These are phyloP conservation scores for Lagocephalus sceleratus DNA, from an alignment of 2,797 vertebrate species.

Conservation along the genomic window DNA sequence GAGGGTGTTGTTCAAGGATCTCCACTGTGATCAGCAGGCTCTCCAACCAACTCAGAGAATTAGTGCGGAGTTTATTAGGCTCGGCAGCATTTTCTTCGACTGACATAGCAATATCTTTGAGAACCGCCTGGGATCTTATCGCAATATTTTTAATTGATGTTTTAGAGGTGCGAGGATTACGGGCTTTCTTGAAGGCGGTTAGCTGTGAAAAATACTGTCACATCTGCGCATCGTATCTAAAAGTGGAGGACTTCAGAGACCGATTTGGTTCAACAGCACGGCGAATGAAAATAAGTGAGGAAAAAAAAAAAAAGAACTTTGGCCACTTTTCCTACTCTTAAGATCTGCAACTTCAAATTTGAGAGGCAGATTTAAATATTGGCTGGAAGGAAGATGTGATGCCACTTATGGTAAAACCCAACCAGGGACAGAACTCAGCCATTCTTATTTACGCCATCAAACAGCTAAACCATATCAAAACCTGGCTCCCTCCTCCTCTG, in stretches of 20 bases:
- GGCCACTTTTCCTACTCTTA: not conserved
- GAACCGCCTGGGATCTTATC: not conserved
- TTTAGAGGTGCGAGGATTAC: not conserved
- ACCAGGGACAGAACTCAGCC: too few species aligned
- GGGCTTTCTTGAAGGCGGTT: not conserved
- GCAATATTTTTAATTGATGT: not conserved
- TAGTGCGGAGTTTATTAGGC: not conserved
- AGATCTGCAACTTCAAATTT: not conserved
- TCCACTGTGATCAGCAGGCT: conserved; percentile 12
- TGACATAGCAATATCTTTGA: not conserved
- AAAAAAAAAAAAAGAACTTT: not conserved
- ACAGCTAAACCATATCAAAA: too few species aligned
- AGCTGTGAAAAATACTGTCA: not conserved
- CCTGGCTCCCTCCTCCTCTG: too few species aligned
- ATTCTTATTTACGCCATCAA: too few species aligned
- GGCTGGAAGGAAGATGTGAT: too few species aligned
- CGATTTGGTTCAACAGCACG: not conserved
- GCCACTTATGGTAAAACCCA: too few species aligned
- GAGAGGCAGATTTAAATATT: not conserved
- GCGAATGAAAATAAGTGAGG: not conserved
- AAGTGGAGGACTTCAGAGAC: not conserved
- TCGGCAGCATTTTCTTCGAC: not conserved
- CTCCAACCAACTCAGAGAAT: conserved; percentile 10
- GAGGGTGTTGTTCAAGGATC: conserved; percentile 22
- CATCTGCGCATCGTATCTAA: not conserved